Evolutionary conservation across 2,888 invertebrate species (phyloP), one percentile per base, ranked within the genome.

Genomic region (Hymenopus coronatus): DNA sequence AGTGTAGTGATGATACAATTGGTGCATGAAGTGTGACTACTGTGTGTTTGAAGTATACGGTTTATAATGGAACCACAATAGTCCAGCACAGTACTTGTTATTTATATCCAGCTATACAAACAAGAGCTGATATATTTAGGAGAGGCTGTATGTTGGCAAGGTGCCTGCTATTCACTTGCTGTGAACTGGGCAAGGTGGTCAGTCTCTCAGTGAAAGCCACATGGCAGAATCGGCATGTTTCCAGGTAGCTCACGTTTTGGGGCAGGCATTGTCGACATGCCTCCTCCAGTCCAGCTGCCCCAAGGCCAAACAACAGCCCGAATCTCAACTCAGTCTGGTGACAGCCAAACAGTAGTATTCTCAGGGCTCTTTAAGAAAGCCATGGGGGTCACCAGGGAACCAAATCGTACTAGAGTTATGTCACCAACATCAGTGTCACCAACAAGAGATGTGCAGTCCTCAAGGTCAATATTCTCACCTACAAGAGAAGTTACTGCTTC

Each of bases 191-290:
- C 54, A 70, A 70, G 54, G 54, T 70, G 54, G 54, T 70, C 54
- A 70, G 54, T 70, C 54, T 70, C 54, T 70, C 54, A 70, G 54
- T 20, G 54, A 20, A 70, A 70, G 54, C 54, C 54, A 70, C 54
- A 70, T 70, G 54, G 54, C 54, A 70, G 54, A 70, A 20, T 8
- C 33, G 30, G 25, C 84, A 88, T 88, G 88, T 85, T 82, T 70
- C 85, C 88, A 27, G 88, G 88, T 2, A 88, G 85, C 33, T 85
- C 84, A 70, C 84, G 84, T n/a, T 88, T 88, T 88, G 88, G 88
- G 30, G 84, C 88, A 14, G 88, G 88, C n/a, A 82, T 85, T 15
- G 88, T 84, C n/a, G 88, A 88, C 85, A 88, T 70, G 54, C 54
- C 54, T 70, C 54, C 54, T 70, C 54, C 54, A 70, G 54, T 70